A percentile compares a stretch with the other conserved stretches of the same genome.
phyloP scores from a whole-genome alignment of 53 echinoderm and acorn worm species.

The Pentamera pediparva region DNA sequence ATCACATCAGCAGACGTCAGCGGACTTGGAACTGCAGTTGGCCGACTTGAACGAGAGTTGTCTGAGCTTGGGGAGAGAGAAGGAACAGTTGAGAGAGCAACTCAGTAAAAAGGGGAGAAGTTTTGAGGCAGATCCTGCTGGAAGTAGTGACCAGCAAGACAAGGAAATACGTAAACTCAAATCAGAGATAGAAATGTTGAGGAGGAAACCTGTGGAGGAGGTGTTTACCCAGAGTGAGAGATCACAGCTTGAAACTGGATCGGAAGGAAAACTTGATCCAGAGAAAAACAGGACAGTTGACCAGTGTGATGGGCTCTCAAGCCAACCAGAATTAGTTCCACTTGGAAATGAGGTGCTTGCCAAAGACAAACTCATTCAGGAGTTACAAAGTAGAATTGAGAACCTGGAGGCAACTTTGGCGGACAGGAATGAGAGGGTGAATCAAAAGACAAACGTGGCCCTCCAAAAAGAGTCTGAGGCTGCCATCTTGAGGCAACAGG shows the following conservation, averaged over 20 bases:
- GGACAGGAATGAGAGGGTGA: conserved; percentile 23
- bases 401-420: conserved; percentile 11
- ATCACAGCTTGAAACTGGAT: neutral
- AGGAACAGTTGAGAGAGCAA: conserved; percentile 1
- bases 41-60: conserved; percentile 37
- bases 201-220: neutral
- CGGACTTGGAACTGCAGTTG: conserved; percentile 20
- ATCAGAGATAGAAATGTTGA: neutral
- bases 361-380: conserved; percentile 36
- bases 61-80: conserved; percentile 40
- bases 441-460: conserved; percentile 27
- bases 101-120: neutral
- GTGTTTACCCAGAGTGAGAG: neutral
- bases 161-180: neutral
- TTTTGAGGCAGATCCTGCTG: neutral
- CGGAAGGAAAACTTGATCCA: neutral
- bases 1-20: conserved; percentile 39
- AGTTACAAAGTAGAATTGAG: conserved; percentile 29
- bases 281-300: neutral
- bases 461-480: conserved; percentile 50
- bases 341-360: neutral
- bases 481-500: conserved; percentile 63
- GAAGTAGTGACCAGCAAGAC: neutral
- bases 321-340: neutral
- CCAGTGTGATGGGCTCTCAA: neutral